A percentile compares a stretch with the other conserved stretches of the same genome.
Conservation (phyloP, 2,888 invertebrate species). For the Priocnemis perturbator region DNA sequence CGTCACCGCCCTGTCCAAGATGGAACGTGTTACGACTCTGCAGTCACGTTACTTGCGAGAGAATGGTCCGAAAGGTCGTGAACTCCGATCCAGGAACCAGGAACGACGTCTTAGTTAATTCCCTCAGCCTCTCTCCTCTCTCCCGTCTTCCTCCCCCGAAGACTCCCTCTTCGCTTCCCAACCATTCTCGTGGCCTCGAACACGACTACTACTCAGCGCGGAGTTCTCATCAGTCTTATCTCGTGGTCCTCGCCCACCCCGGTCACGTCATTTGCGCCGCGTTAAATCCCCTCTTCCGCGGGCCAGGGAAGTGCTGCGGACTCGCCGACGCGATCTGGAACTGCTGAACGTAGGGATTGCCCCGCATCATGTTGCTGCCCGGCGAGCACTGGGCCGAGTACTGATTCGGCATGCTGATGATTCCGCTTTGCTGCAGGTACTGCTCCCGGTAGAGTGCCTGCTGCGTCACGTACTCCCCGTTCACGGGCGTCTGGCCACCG, state of each 20-base stretch:
- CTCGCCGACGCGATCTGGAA: conserved; percentile 62
- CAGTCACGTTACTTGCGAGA: neutral
- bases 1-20: no score
- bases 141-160: conserved; percentile 4
- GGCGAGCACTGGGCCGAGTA: conserved; percentile 57
- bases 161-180: conserved; percentile 3
- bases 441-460: conserved; percentile 67
- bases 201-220: conserved; percentile 5
- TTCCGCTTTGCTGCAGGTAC: conserved; percentile 68
- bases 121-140: conserved; percentile 13
- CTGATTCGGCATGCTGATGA: conserved; percentile 62
- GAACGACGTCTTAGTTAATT: conserved; percentile 4
- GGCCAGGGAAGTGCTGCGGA: conserved; percentile 61
- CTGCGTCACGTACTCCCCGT: conserved; percentile 66
- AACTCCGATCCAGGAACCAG: conserved; percentile 3
- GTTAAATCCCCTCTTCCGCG: conserved; percentile 65
- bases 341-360: conserved; percentile 69
- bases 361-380: conserved; percentile 59
- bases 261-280: conserved; percentile 71
- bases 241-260: conserved; percentile 60
- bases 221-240: conserved; percentile 68
- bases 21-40: no score
- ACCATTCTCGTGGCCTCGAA: conserved; percentile 9
- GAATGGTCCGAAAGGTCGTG: neutral
- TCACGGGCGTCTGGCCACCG: conserved; percentile 52